A percentile compares a stretch with the other conserved stretches of the same genome.
Conservation (phyloP, 2,113 vertebrate species). For the Amphiprion ocellaris region DNA sequence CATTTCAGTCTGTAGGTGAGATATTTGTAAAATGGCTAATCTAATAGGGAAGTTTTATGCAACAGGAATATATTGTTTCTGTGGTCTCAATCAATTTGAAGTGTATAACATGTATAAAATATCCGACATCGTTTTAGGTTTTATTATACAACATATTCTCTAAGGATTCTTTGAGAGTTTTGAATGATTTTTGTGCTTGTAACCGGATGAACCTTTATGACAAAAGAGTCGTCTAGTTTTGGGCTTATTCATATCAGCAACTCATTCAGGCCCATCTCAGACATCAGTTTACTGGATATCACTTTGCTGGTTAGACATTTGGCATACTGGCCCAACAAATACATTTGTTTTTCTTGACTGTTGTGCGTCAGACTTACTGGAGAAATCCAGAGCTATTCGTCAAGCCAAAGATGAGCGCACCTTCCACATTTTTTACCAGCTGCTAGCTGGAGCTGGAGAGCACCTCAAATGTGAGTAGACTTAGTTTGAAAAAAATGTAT, state of each 20-base stretch:
- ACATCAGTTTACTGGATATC: neutral
- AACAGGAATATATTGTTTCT: too few species aligned
- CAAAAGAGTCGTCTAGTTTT: neutral
- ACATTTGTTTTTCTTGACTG: constrained; percentile 80
- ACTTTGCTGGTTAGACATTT: neutral
- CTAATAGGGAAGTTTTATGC: too few species aligned
- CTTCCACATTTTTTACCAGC: constrained; percentile 97
- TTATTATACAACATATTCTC: neutral
- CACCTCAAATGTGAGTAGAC: constrained; percentile 92
- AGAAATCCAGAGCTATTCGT: constrained; percentile 97
- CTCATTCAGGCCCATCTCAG: neutral
- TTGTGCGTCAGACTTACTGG: constrained; percentile 89
- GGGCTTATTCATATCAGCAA: neutral
- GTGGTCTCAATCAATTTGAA: too few species aligned
- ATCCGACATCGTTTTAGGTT: too few species aligned
- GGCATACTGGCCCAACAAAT: neutral
- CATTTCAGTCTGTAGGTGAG: neutral
- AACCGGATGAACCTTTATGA: neutral
- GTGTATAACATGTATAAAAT: too few species aligned
- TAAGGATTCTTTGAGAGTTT: neutral
- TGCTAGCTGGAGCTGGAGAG: constrained; percentile 94
- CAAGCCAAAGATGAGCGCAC: constrained; percentile 98
- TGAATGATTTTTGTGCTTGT: too few species aligned
- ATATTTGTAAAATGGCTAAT: neutral
- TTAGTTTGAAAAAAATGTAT: neutral